phyloP scores from a whole-genome alignment of 2,113 vertebrate genomes.

The Myanophis thanlyinensis region DNA sequence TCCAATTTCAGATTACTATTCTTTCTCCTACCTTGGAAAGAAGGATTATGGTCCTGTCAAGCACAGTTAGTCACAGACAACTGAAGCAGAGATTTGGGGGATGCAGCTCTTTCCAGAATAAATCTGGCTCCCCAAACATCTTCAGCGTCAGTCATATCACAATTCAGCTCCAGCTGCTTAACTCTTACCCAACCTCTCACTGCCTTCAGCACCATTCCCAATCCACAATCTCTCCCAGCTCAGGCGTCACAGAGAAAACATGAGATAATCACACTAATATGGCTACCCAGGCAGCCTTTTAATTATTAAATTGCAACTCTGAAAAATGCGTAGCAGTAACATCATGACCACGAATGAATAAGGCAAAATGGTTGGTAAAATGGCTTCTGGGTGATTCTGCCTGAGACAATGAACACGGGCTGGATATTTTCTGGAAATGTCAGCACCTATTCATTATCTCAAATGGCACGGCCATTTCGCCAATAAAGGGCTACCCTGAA shows the following conservation, averaged over 20 bases:
- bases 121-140: background rate
- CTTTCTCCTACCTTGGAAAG: background rate
- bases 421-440: background rate
- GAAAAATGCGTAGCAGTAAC: background rate
- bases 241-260: background rate
- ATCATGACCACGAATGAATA: background rate
- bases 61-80: background rate
- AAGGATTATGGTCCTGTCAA: background rate
- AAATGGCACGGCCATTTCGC: background rate
- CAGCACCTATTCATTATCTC: background rate
- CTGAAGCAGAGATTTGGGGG: background rate
- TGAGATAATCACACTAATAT: background rate
- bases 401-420: background rate
- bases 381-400: background rate
- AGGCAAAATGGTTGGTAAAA: background rate
- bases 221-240: background rate
- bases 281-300: background rate
- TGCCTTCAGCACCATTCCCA: background rate
- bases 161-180: background rate
- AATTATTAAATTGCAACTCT: background rate
- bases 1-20: background rate
- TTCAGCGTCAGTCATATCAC: background rate
- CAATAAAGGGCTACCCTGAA: background rate
- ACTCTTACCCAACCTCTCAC: background rate
- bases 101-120: background rate